Base-by-base conservation (phyloP, 1,140 invertebrate species). In the Acyrthosiphon pisum region DNA sequence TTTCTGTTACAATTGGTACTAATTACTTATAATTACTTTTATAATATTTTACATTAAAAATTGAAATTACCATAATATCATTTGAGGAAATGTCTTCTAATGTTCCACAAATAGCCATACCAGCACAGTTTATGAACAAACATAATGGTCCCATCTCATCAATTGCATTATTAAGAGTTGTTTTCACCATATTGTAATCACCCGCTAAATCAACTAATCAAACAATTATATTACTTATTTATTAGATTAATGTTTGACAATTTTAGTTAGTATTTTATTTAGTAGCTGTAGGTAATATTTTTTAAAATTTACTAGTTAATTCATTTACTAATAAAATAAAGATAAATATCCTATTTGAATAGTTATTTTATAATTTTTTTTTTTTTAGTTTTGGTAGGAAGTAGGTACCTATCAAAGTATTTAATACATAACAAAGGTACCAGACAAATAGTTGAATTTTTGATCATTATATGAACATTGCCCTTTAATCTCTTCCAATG, bases 121-220 rank as follows among this genome's bases (percentile, higher is more conserved):
- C 99, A 89, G 99, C 99, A 96, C 98, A 99, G 95, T 99, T 99
- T 0, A 99, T 96, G 6, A 99, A 95, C 96, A 99, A 97, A 95
- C 97, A 97, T 94, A 99, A 97, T 30, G 98, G 97, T 3, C 98
- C 98, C 93, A 96, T 94, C 88, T 95, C 95, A 83, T 96, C 95
- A 94, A 97, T 96, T 37, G 98, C 95, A 94, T 96, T 95, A 30
- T 94, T 94, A n/a, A 98, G 95, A 53, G 96, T 95, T 94, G 96
- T 95, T 93, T 97, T 95, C 88, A 98, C 96, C 18, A 95, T 94
- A 0, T 96, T 95, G 94, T 97, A 97, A 94, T 96, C 95, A 9
- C 96, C 95, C 35, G 96, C 96, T 6, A 99, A 96, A 95, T 99
- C 98, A 87, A 98, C 95, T 93, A 94, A 68, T n/a, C 60, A 88